Evolutionary conservation across 92 coral and sea anemone species (phyloP), one percentile per base, ranked within the genome.

Genomic region (Meandrina meandrites): DNA sequence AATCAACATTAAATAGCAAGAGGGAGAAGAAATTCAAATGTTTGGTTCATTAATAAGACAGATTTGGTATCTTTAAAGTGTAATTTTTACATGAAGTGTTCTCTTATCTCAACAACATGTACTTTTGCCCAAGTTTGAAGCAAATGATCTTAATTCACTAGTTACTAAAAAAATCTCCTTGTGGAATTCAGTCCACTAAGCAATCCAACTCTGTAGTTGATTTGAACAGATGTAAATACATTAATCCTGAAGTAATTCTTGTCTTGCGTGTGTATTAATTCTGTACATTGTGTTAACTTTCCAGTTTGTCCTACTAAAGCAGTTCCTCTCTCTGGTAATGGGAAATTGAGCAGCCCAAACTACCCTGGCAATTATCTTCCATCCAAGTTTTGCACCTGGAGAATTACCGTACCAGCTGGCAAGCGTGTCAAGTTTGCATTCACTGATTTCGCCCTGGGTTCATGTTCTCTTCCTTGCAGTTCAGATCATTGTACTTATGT

Each of bases 261-360:
- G n/a, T n/a, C n/a, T 34, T 18, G 48, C 36, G 0, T 72, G 21
- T 32, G 48, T 32, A n/a, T n/a, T 32, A n/a, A 17, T 35, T 36
- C 27, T 36, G 14, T 36, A 35, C 11, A 3, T 45, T 30, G 35
- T 79, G 68, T 53, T 79, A 79, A 32, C 47, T 21, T 54, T 36
- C 27, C 56, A 83, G 86, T 12, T 7, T 84, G 87, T 40, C 87
- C 87, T 8, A 21, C 22, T n/a, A 37, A 21, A 35, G 45, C 87
- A 45, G 40, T 73, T 31, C 73, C 34, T 21, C 34, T 84, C 30
- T 24, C 87, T 19, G 87, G 80, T 84, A 30, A 40, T 18, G 89
- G 89, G 22, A 60, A 0, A 51, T 76, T 86, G 18, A 77, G 83
- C 84, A 86, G 89, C 60, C 89, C 75, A 11, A 67, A 36, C 45